Base-by-base conservation (phyloP, 2,888 invertebrate species). In the Lordiphosa andalusiaca region DNA sequence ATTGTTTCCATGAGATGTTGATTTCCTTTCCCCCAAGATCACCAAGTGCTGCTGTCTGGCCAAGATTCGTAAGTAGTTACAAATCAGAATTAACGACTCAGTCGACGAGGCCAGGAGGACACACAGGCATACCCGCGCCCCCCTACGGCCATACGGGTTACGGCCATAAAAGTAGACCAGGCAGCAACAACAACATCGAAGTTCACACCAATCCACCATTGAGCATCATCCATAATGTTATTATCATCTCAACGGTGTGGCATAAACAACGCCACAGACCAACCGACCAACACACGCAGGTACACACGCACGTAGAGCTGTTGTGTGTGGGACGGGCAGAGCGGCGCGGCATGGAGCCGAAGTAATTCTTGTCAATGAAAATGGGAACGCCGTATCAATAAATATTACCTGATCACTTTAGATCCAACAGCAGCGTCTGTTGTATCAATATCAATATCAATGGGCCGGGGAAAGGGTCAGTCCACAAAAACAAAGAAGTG, bases 371-470 rank as follows among this genome's bases (percentile, higher is more conserved):
- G 61, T 69, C 65, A 72, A 73, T 71, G 62, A 69, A 61, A 62
- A 65, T 65, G 46, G 71, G 67, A 66, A 53, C 50, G 55, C 19
- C 52, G 48, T 39, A 63, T 60, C 64, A 61, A 63, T 71, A 67
- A 71, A 71, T 67, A 64, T 61, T 64, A 67, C 54, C 53, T 67
- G 71, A 70, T 69, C 64, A 61, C 49, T 55, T 67, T 57, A 51
- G 53, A 23, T 38, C 50, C 30, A 50, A 40, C 50, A 16, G 21
- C 16, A 25, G 37, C 33, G 25, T 25, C 16, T 30, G 21, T 37
- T 38, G 49, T 49, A 49, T 49, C 49, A 49, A 49, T 49, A 48
- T 37, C 48, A 48, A 48, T 37, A 37, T 23, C 23, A 49, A 49
- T 38, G n/a, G 38, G 40, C 36, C 30, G 30, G 38, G 21, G 42